Evolutionary conservation across 2,113 vertebrate genomes (phyloP), one percentile per base, ranked within the genome.

Genomic region (Laticauda laticaudata): DNA sequence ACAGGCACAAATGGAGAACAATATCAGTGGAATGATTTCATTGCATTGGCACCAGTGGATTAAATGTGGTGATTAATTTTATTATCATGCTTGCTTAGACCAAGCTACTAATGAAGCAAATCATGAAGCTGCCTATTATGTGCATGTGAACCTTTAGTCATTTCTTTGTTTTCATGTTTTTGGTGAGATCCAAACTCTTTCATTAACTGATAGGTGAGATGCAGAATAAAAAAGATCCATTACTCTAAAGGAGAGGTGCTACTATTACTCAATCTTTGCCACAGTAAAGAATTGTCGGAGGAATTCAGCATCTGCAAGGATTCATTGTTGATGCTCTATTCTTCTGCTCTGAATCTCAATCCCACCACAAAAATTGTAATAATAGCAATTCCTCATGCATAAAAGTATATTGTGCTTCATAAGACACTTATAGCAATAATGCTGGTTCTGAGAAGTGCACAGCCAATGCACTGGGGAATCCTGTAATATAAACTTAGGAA

Each of bases 21-120:
- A 0, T 89, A 0, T 12, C 4, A 0, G 1, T 23, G 92, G 26
- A 1, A 39, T 0, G 0, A 15, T 93, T 93, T 18, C 94, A 75
- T 20, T 23, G 0, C 2, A 0, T 87, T 2, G 1, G 45, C 54
- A 0, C 91, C 94, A 88, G 48, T 3, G 43, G 89, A 95, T 96
- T 95, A 94, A 93, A 94, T 93, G 93, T 91, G 43, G 91, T 95
- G 95, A 94, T 97, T 94, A 95, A 91, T 94, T 95, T 95, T 90
- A 95, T 97, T 95, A 94, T 24, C 48, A 90, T 29, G 53, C 88
- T 64, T 89, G 93, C 5, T 1, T 61, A 29, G 94, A 89, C 90
- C 55, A 15, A 93, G 95, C 95, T 93, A 94, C 93, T 96, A 94
- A 95, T 94, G 95, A 94, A 95, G 94, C 96, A 61, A 91, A 93